Percentiles rank a stretch among this genome's conserved stretches.
Conservation (phyloP, 1,140 invertebrate genomes). For the Ylistrum balloti region DNA sequence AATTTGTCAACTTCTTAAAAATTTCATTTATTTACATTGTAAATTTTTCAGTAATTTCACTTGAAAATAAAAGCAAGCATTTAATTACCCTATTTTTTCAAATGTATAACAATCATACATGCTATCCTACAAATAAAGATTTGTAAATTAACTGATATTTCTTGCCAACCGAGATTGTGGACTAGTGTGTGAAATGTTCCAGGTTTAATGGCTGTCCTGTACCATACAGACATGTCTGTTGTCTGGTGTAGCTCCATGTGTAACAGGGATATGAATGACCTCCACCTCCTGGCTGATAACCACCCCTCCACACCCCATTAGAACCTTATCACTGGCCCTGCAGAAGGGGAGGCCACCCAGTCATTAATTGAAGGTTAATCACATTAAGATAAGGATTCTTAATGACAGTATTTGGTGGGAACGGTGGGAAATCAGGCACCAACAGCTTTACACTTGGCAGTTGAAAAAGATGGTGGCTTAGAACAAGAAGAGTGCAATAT, state of each 20-base stretch:
- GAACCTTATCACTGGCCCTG: constrained; percentile 16
- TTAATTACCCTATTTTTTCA: no score
- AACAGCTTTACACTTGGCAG: background rate
- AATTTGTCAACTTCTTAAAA: no score
- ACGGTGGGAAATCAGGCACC: background rate
- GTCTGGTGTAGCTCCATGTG: background rate
- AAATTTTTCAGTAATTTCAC: no score
- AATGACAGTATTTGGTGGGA: constrained; percentile 18
- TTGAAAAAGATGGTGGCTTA: background rate
- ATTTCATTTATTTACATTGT: no score
- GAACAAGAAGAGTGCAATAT: no score
- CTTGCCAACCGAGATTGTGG: background rate
- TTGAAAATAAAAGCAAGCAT: no score
- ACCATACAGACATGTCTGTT: background rate
- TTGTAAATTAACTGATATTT: constrained; percentile 8
- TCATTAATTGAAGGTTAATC: constrained; percentile 40
- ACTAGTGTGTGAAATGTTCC: constrained; percentile 2
- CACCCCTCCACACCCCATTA: background rate
- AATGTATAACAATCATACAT: no score
- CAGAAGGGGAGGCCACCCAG: constrained; percentile 29
- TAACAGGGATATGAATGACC: background rate
- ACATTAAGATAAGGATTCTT: background rate
- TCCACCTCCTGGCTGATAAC: background rate
- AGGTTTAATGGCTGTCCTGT: background rate
- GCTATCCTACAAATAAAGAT: no score